Percentiles rank a stretch among this genome's conserved stretches.
phyloP scores from a whole-genome alignment of 2,113 vertebrate species.

The Tachycineta bicolor region DNA sequence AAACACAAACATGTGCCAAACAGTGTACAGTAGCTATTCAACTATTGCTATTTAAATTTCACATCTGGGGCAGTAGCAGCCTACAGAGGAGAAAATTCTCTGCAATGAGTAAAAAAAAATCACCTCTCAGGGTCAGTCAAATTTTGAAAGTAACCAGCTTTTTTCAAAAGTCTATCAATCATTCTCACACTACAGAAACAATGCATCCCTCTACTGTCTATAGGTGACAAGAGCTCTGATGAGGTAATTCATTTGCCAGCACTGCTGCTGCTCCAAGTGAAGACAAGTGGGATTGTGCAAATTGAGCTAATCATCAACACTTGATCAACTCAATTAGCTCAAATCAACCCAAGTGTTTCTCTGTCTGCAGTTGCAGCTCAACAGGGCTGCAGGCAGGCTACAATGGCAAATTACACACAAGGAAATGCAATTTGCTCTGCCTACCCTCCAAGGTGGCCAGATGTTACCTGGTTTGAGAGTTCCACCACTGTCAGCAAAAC shows the following conservation, averaged over 20 bases:
- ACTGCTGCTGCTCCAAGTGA: background rate
- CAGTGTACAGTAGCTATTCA: background rate
- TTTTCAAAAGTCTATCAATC: background rate
- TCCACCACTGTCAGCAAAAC: background rate
- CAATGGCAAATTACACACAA: background rate
- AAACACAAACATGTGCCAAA: background rate
- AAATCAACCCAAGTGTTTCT: conserved; percentile 43
- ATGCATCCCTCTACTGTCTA: background rate
- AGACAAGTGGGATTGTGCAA: conserved; percentile 32
- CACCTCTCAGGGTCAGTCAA: background rate
- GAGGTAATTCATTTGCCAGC: background rate
- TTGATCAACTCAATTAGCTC: conserved; percentile 55
- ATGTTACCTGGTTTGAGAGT: background rate
- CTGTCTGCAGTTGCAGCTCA: conserved; percentile 2
- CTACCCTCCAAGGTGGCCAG: background rate
- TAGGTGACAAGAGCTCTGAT: background rate
- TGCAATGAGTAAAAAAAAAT: background rate
- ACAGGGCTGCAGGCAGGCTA: background rate
- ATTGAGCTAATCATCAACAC: conserved; percentile 40
- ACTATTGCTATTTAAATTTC: accelerated
- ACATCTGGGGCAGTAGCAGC: background rate
- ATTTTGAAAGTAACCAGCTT: background rate
- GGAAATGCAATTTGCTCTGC: background rate
- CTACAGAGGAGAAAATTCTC: background rate
- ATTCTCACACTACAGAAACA: background rate